Conservation (phyloP, 1,140 invertebrate species). For the Drosophila ogumai region DNA sequence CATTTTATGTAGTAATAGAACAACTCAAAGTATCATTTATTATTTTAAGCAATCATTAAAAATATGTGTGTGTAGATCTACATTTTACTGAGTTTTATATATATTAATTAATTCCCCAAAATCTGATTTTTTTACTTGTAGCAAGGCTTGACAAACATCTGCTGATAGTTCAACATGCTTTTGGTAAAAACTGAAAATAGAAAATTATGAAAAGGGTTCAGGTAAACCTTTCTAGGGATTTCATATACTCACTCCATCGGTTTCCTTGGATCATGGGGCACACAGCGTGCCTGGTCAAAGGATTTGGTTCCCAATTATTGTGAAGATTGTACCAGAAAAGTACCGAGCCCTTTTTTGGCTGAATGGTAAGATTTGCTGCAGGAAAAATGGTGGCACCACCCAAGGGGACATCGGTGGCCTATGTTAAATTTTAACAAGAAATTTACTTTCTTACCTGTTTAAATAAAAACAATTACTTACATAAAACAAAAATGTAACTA, state of each 20-base stretch:
- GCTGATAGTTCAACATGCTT: conserved; percentile 6
- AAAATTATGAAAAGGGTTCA: neutral
- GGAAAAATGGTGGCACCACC: conserved; percentile 45
- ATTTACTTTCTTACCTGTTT: neutral
- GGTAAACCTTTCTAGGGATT: rapidly evolving
- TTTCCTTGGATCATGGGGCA: conserved; percentile 39
- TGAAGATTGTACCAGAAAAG: conserved; percentile 50
- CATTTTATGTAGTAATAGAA: conserved; percentile 1
- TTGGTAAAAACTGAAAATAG: conserved; percentile 18
- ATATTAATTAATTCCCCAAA: neutral
- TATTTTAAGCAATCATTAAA: conserved; percentile 18
- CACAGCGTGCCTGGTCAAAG: conserved; percentile 25
- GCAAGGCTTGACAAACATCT: conserved; percentile 33
- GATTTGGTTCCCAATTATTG: conserved; percentile 40
- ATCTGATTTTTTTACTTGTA: conserved; percentile 1
- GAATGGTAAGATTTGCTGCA: conserved; percentile 15
- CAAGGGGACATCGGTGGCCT: conserved; percentile 34
- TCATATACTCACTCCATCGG: conserved; percentile 28
- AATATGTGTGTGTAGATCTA: conserved; percentile 10
- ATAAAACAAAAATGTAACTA: conserved; percentile 44
- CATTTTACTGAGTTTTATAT: neutral
- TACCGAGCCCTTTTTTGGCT: conserved; percentile 32
- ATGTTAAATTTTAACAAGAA: neutral
- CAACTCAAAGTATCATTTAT: conserved; percentile 14
- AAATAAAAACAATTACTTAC: conserved; percentile 9